Conservation (phyloP, 2,888 invertebrate species). For the Octodonta nipae region DNA sequence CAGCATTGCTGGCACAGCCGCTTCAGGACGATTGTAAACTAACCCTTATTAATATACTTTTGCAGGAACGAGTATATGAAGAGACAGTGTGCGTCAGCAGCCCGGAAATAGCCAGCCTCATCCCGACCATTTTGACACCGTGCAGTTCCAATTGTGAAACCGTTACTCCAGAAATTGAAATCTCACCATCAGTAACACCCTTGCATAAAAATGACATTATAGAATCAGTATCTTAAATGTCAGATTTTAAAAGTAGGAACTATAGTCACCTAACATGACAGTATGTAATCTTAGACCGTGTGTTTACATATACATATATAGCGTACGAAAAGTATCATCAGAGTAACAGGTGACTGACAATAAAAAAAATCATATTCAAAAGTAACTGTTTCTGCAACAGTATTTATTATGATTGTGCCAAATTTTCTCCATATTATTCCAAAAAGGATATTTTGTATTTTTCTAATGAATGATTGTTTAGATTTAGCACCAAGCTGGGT, state of each 20-base stretch:
- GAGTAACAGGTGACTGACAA: conserved; percentile 34
- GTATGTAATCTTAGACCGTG: too few relatives aligned
- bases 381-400: neutral
- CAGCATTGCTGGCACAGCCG: too few relatives aligned
- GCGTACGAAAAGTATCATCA: too few relatives aligned
- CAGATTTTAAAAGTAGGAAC: neutral
- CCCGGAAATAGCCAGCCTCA: conserved; percentile 55
- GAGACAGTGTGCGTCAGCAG: conserved; percentile 40
- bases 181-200: conserved; percentile 42
- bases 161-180: conserved; percentile 38
- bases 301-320: conserved; percentile 17
- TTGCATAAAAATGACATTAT: conserved; percentile 41
- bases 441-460: neutral
- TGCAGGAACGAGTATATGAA: conserved; percentile 47
- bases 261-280: neutral
- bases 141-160: conserved; percentile 41
- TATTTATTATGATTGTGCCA: too few relatives aligned
- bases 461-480: too few relatives aligned
- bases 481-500: too few relatives aligned
- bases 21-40: too few relatives aligned
- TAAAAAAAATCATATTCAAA: conserved; percentile 17
- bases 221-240: conserved; percentile 18
- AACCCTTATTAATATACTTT: too few relatives aligned
- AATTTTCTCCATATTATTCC: too few relatives aligned
- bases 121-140: conserved; percentile 47